Evolutionary conservation across 2,888 invertebrate genomes (phyloP), one percentile per base, ranked within the genome.

Genomic region (Dasysyrphus albostriatus): DNA sequence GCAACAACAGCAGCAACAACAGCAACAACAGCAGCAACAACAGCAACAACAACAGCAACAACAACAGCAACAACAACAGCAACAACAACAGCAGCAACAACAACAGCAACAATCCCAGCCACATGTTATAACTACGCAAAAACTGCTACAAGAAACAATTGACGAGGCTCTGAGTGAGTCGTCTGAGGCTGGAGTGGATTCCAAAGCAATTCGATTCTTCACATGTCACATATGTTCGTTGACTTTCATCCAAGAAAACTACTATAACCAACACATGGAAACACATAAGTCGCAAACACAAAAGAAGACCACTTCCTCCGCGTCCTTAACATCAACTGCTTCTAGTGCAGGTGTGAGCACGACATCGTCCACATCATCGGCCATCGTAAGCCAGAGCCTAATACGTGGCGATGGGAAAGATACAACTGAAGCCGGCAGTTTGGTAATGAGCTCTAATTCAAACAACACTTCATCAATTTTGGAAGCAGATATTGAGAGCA

Each of bases 251-350:
- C 93, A 93, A 88, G 92, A 93, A 89, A 91, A 90, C 19, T 92
- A 92, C 78, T 93, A 93, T 83, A 92, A 92, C 82, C 93, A 93
- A 76, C 93, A 93, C 79, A 92, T 93, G 92, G 93, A 93, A 84
- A 92, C 92, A 34, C 93, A 93, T 88, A 83, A 87, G 37, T 70
- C 74, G 61, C 85, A 82, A 72, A 78, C 82, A 24, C 83, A 82
- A 59, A 91, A 90, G 79, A 91, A 92, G 79, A 82, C 87, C 32
- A 79, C 75, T 37, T 72, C 75, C 37, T 74, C 75, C 58, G 47
- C 85, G 69, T 56, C 65, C 8, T 49, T 19, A 67, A 80, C 6
- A 76, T 88, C 84, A 29, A 67, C 83, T 16, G 77, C 75, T 6
- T 74, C 84, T 58, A 78, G 81, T 63, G 69, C 73, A 10, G 77